phyloP scores from a whole-genome alignment of 2,113 vertebrate species.

The Dipodomys stephensi region DNA sequence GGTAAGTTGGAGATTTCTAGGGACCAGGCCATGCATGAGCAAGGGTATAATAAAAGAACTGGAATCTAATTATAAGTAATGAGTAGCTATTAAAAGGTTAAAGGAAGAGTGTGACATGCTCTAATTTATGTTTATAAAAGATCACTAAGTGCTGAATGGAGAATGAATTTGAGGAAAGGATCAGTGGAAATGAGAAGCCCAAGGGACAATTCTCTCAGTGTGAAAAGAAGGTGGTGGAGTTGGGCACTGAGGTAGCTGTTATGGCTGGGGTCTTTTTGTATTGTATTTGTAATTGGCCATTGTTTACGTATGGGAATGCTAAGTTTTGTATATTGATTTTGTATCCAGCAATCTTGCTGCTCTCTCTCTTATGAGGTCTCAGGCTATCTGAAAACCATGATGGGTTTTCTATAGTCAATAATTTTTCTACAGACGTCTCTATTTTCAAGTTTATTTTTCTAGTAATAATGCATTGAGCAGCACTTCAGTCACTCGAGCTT shows the following conservation, averaged over 20 bases:
- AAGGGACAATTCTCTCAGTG: neutral
- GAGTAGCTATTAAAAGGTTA: conserved; percentile 65
- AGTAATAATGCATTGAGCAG: neutral
- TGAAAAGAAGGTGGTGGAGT: neutral
- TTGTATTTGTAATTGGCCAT: neutral
- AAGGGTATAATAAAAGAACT: conserved; percentile 22
- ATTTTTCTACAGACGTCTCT: conserved; percentile 34
- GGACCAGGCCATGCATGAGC: neutral
- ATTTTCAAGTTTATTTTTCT: conserved; percentile 24
- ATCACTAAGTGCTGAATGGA: conserved; percentile 50
- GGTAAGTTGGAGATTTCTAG: neutral
- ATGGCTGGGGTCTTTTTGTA: neutral
- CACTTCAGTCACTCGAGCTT: conserved; percentile 6
- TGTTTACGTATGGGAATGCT: neutral
- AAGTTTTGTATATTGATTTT: conserved; percentile 38
- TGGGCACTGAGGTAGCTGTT: neutral
- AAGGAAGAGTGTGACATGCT: conserved; percentile 37
- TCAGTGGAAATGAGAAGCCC: neutral
- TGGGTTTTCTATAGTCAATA: conserved; percentile 18
- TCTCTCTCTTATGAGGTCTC: neutral
- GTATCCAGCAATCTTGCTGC: conserved; percentile 13
- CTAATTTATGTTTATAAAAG: conserved; percentile 65
- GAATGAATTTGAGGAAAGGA: conserved; percentile 29
- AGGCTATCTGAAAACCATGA: conserved; percentile 44
- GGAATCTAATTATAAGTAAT: conserved; percentile 54